Percentiles rank a stretch among this genome's conserved stretches.
phyloP scores from a whole-genome alignment of 2,888 invertebrate species.

The Periphyllus acericola region DNA sequence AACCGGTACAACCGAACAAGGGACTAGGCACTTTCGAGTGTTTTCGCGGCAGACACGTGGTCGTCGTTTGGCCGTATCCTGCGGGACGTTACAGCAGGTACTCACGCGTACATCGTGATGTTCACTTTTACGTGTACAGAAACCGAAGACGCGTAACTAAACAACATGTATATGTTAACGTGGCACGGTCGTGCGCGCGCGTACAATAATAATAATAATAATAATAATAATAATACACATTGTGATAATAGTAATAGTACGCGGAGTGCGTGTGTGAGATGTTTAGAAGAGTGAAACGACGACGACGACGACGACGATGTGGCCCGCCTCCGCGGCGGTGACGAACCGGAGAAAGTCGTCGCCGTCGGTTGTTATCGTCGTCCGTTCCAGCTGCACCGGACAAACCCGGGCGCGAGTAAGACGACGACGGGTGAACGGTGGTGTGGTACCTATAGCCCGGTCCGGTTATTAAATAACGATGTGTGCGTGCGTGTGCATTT shows the following conservation, averaged over 20 bases:
- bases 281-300: constrained; percentile 9
- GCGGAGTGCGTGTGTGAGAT: neutral
- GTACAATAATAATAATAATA: neutral
- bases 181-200: neutral
- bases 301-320: neutral
- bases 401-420: neutral
- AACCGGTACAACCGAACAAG: too few relatives aligned
- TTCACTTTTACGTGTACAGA: neutral
- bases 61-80: too few relatives aligned
- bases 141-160: neutral
- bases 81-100: neutral
- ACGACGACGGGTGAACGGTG: neutral
- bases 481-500: too few relatives aligned
- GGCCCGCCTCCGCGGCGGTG: neutral
- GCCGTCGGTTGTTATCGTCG: neutral
- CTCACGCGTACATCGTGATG: too few relatives aligned
- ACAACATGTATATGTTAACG: neutral
- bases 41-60: neutral
- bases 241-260: neutral
- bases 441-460: neutral
- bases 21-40: neutral
- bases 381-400: neutral
- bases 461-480: constrained; percentile 53
- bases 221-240: too few relatives aligned
- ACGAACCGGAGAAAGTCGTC: neutral